These are phyloP conservation scores for Thymallus thymallus DNA, from an alignment of 2,113 vertebrate genomes.

Conservation along the genomic window DNA sequence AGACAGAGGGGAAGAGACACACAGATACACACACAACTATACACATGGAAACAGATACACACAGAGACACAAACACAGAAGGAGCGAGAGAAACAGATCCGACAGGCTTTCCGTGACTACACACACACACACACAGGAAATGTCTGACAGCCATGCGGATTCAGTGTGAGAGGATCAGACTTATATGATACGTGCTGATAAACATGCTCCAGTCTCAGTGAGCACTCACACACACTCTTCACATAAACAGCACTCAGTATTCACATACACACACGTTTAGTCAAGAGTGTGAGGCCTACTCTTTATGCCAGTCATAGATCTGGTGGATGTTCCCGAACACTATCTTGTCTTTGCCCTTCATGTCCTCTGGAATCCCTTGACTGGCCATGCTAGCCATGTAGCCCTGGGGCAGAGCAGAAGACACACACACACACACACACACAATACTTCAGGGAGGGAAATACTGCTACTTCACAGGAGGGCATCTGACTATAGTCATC, in stretches of 20 bases:
- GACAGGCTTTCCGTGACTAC: not conserved
- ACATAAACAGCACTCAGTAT: not conserved
- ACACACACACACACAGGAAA: not conserved
- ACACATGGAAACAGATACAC: no score
- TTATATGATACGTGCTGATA: constrained; percentile 10
- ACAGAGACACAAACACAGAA: no score
- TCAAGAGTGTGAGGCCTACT: constrained; percentile 57
- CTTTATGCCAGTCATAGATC: constrained; percentile 90
- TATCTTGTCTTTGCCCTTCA: constrained; percentile 87
- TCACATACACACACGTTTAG: no score
- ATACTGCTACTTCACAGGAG: no score
- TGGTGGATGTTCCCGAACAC: constrained; percentile 91
- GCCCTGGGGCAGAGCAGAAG: constrained; percentile 65
- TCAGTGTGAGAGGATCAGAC: not conserved
- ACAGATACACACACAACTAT: no score
- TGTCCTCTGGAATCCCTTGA: constrained; percentile 81
- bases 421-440: not conserved
- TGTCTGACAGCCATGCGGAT: not conserved
- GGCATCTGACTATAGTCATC: no score
- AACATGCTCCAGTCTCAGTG: not conserved
- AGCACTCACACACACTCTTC: not conserved
- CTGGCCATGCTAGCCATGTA: constrained; percentile 84
- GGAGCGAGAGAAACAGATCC: not conserved
- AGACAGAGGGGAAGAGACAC: not conserved
- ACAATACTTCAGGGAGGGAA: not conserved